These are phyloP conservation scores for Lycocerus yunnanus DNA, from an alignment of 2,888 invertebrate species.

Conservation along the genomic window DNA sequence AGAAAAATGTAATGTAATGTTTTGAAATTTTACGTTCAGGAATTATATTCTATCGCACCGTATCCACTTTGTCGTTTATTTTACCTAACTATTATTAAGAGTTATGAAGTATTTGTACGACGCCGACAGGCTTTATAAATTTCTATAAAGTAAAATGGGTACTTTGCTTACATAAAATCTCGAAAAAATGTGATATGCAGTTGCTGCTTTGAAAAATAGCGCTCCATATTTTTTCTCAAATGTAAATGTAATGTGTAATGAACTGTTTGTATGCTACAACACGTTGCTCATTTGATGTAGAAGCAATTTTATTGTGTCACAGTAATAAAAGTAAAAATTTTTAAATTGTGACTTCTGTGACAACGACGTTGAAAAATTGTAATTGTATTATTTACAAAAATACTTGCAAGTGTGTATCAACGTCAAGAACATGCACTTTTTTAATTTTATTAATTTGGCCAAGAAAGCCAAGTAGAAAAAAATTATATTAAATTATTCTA, in stretches of 20 bases:
- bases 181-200: neutral
- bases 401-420: too few relatives aligned
- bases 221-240: neutral
- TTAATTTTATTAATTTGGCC: too few relatives aligned
- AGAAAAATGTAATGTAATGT: too few relatives aligned
- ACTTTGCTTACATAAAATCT: neutral
- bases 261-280: neutral
- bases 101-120: neutral
- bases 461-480: too few relatives aligned
- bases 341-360: neutral
- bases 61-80: neutral
- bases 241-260: neutral
- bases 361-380: neutral
- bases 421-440: neutral
- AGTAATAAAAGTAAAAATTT: neutral
- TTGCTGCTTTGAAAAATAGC: neutral
- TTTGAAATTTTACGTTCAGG: too few relatives aligned
- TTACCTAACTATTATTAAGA: neutral
- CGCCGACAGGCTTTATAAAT: neutral
- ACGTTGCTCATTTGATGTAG: neutral
- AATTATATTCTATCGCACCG: neutral
- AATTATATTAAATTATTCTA: too few relatives aligned
- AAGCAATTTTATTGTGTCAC: neutral
- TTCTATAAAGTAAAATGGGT: neutral
- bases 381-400: neutral